These are phyloP conservation scores for Rallus limicola DNA, from an alignment of 2,113 vertebrate genomes.

Conservation along the genomic window DNA sequence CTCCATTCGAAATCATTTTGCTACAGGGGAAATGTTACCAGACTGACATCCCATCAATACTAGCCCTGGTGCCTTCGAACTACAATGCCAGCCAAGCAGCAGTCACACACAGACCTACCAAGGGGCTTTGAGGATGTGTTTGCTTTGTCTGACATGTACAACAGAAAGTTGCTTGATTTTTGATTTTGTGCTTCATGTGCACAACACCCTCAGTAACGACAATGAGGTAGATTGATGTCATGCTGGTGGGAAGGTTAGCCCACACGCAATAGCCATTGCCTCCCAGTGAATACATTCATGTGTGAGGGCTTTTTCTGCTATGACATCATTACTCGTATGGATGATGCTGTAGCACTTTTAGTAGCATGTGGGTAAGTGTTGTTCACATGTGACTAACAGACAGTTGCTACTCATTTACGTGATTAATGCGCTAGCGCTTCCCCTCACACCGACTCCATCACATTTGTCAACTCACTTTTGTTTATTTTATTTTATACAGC, in stretches of 20 bases:
- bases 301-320: background rate
- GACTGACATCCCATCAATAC: background rate
- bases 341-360: background rate
- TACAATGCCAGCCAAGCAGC: too few species aligned
- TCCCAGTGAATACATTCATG: background rate
- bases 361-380: background rate
- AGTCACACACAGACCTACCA: background rate
- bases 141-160: background rate
- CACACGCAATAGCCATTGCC: background rate
- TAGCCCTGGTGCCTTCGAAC: background rate
- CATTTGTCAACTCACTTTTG: background rate
- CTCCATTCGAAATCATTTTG: background rate
- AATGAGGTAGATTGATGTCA: background rate
- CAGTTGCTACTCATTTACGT: background rate
- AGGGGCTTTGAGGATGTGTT: background rate
- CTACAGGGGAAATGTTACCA: background rate
- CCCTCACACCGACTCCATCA: background rate
- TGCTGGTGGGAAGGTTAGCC: background rate
- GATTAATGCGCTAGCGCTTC: background rate
- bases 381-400: background rate
- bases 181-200: background rate
- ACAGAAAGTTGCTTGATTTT: background rate
- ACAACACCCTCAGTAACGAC: background rate
- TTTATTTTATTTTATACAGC: conserved; percentile 11
- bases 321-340: background rate